Percentiles rank a stretch among this genome's conserved stretches.
phyloP scores from a whole-genome alignment of 2,797 vertebrate genomes.

The Coranthus polyacanthus region DNA sequence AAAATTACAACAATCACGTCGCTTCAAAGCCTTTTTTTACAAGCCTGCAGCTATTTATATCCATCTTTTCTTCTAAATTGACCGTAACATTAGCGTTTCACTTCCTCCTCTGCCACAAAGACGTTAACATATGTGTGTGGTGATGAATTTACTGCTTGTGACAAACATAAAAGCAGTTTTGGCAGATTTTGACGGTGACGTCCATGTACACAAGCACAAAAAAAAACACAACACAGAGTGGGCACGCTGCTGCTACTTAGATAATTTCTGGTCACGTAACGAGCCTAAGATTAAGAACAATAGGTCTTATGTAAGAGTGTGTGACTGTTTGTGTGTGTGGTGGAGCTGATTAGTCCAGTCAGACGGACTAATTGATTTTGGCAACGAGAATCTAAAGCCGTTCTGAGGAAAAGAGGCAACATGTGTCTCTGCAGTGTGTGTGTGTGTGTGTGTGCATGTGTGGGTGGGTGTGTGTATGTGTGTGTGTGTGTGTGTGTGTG shows the following conservation, averaged over 20 bases:
- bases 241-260: conserved; percentile 9
- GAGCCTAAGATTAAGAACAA: conserved; percentile 37
- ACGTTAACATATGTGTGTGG: background rate
- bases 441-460: conserved; percentile 34
- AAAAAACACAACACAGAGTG: conserved; percentile 15
- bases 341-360: conserved; percentile 72
- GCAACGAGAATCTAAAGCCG: conserved; percentile 66
- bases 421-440: conserved; percentile 53
- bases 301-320: conserved; percentile 40
- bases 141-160: conserved; percentile 6
- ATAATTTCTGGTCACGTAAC: conserved; percentile 18
- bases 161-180: conserved; percentile 24
- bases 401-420: conserved; percentile 57
- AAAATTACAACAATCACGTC: conserved; percentile 44
- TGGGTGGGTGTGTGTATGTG: conserved; percentile 32
- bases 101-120: conserved; percentile 40
- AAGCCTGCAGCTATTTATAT: conserved; percentile 41
- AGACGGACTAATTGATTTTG: conserved; percentile 70
- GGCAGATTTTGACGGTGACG: conserved; percentile 3
- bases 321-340: conserved; percentile 34
- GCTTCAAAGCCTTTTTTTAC: conserved; percentile 34
- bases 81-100: conserved; percentile 43
- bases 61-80: conserved; percentile 14
- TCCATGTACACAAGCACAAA: too few relatives aligned
- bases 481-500: conserved; percentile 34